These are phyloP conservation scores for Lepus europaeus DNA, from an alignment of 2,113 vertebrate species.

Conservation along the genomic window DNA sequence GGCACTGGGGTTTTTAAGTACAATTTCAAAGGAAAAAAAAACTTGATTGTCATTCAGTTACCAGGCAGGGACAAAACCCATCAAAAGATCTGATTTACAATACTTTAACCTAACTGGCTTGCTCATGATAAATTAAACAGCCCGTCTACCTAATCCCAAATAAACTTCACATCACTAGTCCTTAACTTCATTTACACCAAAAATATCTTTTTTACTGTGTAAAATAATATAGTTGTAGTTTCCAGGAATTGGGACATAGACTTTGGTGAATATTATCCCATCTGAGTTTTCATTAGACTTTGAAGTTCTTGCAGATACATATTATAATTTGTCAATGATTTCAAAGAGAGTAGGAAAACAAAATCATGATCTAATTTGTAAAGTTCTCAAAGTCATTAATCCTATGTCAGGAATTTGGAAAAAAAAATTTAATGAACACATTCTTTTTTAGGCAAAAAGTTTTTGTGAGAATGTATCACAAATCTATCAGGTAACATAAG, in stretches of 20 bases:
- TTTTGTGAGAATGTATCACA: slow-evolving; percentile 18
- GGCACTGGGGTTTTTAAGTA: too few relatives aligned
- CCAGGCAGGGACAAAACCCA: too few relatives aligned
- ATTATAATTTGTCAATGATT: background rate
- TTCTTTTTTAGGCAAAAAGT: background rate
- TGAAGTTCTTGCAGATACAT: background rate
- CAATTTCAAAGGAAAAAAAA: too few relatives aligned
- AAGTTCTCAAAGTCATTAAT: slow-evolving; percentile 35
- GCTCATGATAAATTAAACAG: background rate
- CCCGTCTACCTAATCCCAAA: background rate
- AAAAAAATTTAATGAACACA: slow-evolving; percentile 46
- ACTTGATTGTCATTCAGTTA: too few relatives aligned
- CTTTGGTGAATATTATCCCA: background rate
- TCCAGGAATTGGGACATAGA: background rate
- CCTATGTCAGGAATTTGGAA: background rate
- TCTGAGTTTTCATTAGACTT: background rate
- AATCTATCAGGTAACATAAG: slow-evolving; percentile 11
- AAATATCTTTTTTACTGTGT: background rate
- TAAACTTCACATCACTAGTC: background rate
- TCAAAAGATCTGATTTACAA: too few relatives aligned
- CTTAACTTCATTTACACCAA: background rate
- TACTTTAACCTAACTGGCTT: too few relatives aligned
- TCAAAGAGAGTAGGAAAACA: background rate
- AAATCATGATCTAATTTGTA: background rate
- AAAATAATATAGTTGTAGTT: background rate